phyloP scores from a whole-genome alignment of 2,797 vertebrate genomes.

The Sebastes umbrosus region DNA sequence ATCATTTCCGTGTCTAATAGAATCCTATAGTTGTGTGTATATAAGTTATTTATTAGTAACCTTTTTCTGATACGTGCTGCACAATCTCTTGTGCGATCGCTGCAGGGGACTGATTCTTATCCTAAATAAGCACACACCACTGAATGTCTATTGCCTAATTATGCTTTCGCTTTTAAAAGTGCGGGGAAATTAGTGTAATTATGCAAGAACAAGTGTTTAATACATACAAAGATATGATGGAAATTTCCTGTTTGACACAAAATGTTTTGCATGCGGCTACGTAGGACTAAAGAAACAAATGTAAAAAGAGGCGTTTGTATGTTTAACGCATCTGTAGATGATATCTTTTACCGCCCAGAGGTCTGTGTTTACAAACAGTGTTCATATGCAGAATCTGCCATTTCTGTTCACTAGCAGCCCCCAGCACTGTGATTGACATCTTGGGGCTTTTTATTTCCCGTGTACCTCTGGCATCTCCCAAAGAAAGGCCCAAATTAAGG shows the following conservation, averaged over 20 bases:
- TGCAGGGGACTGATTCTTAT: conserved; percentile 39
- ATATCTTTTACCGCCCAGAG: background rate
- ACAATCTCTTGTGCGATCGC: background rate
- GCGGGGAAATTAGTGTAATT: conserved; percentile 50
- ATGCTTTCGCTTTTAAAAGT: conserved; percentile 46
- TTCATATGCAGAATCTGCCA: conserved; percentile 7
- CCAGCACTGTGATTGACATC: conserved; percentile 13
- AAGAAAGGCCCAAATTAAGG: conserved; percentile 79
- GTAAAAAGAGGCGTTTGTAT: background rate
- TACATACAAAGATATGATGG: conserved; percentile 17
- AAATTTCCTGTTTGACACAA: conserved; percentile 25
- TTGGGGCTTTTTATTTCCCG: conserved; percentile 36
- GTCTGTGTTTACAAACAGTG: conserved; percentile 39
- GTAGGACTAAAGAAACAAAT: background rate
- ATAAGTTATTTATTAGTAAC: conserved; percentile 19
- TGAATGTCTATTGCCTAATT: conserved; percentile 32
- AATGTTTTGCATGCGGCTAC: background rate
- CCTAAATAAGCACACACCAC: conserved; percentile 11
- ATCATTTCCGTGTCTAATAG: background rate
- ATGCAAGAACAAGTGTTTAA: conserved; percentile 26
- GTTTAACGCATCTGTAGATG: background rate
- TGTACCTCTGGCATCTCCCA: conserved; percentile 61
- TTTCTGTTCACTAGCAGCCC: conserved; percentile 10
- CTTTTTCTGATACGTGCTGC: conserved; percentile 4
- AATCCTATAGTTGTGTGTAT: background rate